A percentile compares a stretch with the other conserved stretches of the same genome.
Conservation (phyloP, 1,140 invertebrate genomes). For the Araneus ventricosus region DNA sequence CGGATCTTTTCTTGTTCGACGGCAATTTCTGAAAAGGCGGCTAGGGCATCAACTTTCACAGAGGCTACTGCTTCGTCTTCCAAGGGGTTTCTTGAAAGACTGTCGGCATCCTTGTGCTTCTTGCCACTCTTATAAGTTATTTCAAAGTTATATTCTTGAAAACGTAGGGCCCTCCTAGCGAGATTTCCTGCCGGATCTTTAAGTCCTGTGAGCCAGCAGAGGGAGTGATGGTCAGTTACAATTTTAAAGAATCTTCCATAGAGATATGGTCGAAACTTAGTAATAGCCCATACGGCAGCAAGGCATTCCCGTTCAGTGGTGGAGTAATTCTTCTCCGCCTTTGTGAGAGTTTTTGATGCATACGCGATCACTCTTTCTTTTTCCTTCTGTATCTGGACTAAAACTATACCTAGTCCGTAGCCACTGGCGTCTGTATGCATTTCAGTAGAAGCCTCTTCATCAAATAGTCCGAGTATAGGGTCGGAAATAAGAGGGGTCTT, state of each 20-base stretch:
- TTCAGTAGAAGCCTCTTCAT: not conserved
- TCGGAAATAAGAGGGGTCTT: not conserved
- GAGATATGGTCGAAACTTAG: too few relatives aligned
- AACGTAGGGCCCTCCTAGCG: too few relatives aligned
- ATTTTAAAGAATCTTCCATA: too few relatives aligned
- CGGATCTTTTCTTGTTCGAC: not conserved
- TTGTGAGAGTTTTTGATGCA: too few relatives aligned
- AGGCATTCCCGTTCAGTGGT: not conserved
- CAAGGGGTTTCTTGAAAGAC: not conserved
- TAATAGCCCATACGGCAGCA: not conserved
- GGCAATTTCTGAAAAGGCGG: not conserved
- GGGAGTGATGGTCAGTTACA: too few relatives aligned
- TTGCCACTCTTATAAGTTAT: not conserved
- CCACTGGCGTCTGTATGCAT: constrained; percentile 12
- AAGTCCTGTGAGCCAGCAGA: too few relatives aligned
- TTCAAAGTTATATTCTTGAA: not conserved
- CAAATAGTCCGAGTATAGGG: not conserved
- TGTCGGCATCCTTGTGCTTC: not conserved
- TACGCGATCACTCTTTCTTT: too few relatives aligned
- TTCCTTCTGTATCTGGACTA: not conserved
- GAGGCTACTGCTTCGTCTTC: too few relatives aligned
- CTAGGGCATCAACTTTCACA: not conserved
- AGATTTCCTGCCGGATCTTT: too few relatives aligned
- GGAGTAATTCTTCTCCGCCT: too few relatives aligned
- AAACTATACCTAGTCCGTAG: not conserved